Conservation (phyloP, 2,797 vertebrate species). For the Tamandua tetradactyla region DNA sequence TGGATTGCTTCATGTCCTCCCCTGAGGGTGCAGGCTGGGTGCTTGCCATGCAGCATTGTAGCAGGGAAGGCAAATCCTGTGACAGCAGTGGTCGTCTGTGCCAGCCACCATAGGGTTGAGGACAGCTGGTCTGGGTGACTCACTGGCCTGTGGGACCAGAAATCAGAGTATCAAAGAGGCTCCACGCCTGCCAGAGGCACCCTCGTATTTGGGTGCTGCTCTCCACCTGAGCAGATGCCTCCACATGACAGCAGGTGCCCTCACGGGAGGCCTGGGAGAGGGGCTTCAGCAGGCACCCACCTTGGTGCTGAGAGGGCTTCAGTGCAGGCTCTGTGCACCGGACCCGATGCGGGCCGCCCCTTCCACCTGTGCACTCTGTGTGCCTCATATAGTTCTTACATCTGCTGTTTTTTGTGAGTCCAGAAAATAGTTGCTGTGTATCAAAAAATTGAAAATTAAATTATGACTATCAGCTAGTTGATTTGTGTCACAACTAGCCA, state of each 20-base stretch:
- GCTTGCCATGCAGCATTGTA: background rate
- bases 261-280: background rate
- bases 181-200: background rate
- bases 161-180: background rate
- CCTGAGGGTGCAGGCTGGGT: background rate
- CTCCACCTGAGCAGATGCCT: fast-evolving
- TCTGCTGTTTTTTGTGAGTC: background rate
- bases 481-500: background rate
- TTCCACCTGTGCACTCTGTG: fast-evolving
- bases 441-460: too few relatives aligned
- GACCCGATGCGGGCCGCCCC: too few relatives aligned
- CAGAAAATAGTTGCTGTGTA: background rate
- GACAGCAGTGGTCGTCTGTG: too few relatives aligned
- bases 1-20: too few relatives aligned
- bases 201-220: fast-evolving
- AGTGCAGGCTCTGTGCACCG: fast-evolving
- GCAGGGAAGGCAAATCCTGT: too few relatives aligned
- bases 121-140: too few relatives aligned
- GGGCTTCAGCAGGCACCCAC: too few relatives aligned
- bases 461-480: background rate
- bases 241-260: fast-evolving
- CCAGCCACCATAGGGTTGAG: background rate
- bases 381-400: fast-evolving
- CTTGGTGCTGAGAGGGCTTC: too few relatives aligned
- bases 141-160: background rate